Percentiles rank a stretch among this genome's conserved stretches.
These are phyloP conservation scores for Sebastes matsubarae DNA, from an alignment of 2,797 vertebrate genomes.

Conservation along the genomic window DNA sequence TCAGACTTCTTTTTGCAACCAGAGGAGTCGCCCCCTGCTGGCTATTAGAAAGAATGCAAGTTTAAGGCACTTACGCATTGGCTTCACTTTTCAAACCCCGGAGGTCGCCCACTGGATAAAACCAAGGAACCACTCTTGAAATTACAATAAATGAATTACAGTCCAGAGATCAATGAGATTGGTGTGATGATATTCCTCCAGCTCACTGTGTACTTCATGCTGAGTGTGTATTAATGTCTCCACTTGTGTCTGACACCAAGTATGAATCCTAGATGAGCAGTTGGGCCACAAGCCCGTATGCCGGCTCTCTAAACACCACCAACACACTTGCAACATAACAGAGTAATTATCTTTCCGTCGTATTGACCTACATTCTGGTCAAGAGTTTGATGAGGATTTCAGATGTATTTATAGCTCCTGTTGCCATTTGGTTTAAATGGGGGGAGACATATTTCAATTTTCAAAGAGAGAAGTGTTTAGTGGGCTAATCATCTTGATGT, in stretches of 20 bases:
- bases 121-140: neutral
- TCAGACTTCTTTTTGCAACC: too few species aligned
- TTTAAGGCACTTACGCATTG: too few species aligned
- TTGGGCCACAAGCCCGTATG: neutral
- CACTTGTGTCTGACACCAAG: neutral
- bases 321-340: neutral
- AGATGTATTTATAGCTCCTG: neutral
- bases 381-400: neutral
- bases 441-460: neutral
- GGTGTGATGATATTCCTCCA: neutral
- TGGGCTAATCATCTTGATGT: too few species aligned
- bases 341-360: neutral
- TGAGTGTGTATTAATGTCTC: neutral
- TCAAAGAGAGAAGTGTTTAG: neutral
- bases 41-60: too few species aligned
- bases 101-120: neutral
- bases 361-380: neutral
- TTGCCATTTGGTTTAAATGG: neutral
- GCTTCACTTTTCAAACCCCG: too few species aligned
- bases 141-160: neutral
- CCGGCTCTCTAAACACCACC: neutral
- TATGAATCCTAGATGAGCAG: slow-evolving; percentile 8
- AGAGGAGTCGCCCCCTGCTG: too few species aligned
- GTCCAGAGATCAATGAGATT: neutral
- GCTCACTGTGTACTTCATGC: neutral